Conservation (phyloP, 1,140 invertebrate genomes). For the Ladona fulva region DNA sequence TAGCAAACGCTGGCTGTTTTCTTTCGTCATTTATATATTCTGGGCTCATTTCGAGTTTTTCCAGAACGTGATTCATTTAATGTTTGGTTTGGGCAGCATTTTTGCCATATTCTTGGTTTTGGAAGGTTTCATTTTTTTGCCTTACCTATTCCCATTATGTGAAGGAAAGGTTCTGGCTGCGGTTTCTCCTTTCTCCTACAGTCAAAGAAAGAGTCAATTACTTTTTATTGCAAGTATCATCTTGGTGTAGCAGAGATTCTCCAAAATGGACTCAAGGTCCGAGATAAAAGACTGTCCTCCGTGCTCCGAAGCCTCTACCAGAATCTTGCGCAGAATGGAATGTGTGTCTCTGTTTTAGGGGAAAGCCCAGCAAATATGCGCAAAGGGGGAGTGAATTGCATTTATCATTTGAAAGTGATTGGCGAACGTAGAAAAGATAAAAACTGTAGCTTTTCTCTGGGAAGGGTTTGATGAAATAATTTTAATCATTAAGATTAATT, state of each 20-base stretch:
- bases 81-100: no score
- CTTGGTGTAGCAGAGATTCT: background rate
- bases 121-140: background rate
- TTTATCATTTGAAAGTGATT: background rate
- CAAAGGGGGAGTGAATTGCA: background rate
- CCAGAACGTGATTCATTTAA: no score
- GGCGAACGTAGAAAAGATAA: no score
- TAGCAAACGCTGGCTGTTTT: background rate
- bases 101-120: background rate
- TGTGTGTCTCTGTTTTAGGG: background rate
- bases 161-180: background rate
- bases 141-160: background rate
- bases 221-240: background rate
- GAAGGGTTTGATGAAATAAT: no score
- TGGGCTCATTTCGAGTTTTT: no score
- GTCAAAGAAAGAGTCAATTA: background rate
- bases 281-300: background rate
- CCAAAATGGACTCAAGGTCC: background rate
- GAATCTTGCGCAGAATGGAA: background rate
- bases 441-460: no score
- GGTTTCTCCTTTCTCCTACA: background rate
- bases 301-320: background rate
- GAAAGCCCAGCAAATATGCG: background rate
- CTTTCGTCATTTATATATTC: no score
- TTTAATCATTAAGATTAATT: no score